Conservation (phyloP, 2,113 vertebrate genomes). For the Lipophrys pholis region DNA sequence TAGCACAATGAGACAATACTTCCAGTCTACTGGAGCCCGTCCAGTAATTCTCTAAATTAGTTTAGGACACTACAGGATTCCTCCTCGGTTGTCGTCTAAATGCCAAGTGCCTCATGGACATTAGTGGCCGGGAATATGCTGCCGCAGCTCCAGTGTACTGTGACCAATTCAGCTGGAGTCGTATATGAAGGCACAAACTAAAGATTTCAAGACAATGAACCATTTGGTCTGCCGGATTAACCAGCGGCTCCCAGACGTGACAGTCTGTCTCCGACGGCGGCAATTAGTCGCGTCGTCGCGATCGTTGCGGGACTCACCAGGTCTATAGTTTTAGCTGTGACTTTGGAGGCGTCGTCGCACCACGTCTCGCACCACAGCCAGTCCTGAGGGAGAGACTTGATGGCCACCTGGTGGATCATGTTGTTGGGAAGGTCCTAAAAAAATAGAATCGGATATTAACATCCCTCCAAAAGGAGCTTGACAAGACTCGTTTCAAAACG, state of each 20-base stretch:
- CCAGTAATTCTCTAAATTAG: conserved; percentile 69
- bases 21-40: conserved; percentile 57
- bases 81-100: conserved; percentile 58
- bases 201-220: background rate
- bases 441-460: background rate
- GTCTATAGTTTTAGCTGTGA: conserved; percentile 94
- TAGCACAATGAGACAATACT: conserved; percentile 59
- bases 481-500: no score
- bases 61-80: conserved; percentile 68
- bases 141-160: conserved; percentile 19
- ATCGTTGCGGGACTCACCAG: conserved; percentile 83
- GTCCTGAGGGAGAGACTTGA: conserved; percentile 97
- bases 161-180: conserved; percentile 7
- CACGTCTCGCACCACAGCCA: conserved; percentile 99
- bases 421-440: conserved; percentile 96
- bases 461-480: no score
- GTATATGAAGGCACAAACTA: background rate
- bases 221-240: conserved; percentile 13
- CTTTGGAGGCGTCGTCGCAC: conserved; percentile 94
- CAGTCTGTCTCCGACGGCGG: background rate
- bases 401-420: conserved; percentile 98
- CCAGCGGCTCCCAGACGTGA: background rate
- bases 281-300: background rate
- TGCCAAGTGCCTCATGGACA: conserved; percentile 58
- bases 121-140: conserved; percentile 30